Percentiles rank a stretch among this genome's conserved stretches.
Evolutionary conservation across 2,888 invertebrate species (phyloP).

Genomic region (Lysandra coridon): DNA sequence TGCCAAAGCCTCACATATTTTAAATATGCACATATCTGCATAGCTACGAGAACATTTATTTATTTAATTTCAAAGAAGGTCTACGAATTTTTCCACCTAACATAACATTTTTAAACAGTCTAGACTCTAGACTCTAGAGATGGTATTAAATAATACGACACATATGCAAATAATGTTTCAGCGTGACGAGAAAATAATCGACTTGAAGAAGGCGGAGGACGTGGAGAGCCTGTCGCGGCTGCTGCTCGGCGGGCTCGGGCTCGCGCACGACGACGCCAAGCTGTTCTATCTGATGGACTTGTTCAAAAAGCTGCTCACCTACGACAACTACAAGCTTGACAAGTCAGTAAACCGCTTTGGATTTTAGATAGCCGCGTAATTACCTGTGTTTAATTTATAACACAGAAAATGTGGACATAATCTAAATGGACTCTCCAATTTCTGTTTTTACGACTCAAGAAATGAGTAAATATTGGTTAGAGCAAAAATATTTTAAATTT

Average conservation of each 20-base stretch:
- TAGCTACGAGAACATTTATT: too few relatives aligned
- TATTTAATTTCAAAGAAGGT: too few relatives aligned
- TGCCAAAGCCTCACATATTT: too few relatives aligned
- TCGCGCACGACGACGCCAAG: conserved; percentile 78
- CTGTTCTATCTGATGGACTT: conserved; percentile 66
- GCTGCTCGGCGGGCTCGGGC: conserved; percentile 82
- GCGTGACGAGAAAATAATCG: conserved; percentile 81
- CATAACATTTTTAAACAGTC: too few relatives aligned
- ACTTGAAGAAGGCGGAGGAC: conserved; percentile 83
- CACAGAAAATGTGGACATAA: too few relatives aligned
- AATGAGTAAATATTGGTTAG: not conserved
- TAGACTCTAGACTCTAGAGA: too few relatives aligned
- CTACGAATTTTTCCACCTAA: too few relatives aligned
- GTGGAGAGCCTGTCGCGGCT: conserved; percentile 84
- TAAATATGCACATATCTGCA: too few relatives aligned
- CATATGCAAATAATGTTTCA: conserved; percentile 43
- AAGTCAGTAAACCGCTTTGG: conserved; percentile 52
- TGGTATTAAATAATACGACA: not conserved
- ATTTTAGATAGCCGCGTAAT: too few relatives aligned
- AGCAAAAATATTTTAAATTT: not conserved
- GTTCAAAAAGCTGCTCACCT: conserved; percentile 61
- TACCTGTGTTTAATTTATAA: too few relatives aligned
- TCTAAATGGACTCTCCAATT: too few relatives aligned
- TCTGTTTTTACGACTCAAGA: too few relatives aligned
- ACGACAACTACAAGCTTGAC: conserved; percentile 62